phyloP scores from a whole-genome alignment of 2,797 vertebrate genomes.

The Pelochelys cantorii region DNA sequence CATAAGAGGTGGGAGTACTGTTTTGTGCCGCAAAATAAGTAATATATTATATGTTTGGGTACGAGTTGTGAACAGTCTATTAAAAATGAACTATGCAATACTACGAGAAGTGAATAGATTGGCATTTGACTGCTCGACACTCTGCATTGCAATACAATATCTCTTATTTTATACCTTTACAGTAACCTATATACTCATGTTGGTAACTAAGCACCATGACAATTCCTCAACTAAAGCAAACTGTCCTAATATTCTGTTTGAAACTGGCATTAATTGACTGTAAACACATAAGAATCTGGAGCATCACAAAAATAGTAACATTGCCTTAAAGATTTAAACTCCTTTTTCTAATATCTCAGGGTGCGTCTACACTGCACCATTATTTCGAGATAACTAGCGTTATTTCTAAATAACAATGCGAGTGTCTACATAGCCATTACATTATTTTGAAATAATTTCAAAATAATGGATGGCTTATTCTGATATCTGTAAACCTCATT shows the following conservation, averaged over 20 bases:
- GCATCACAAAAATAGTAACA: conserved; percentile 45
- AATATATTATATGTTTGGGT: conserved; percentile 29
- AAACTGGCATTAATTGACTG: conserved; percentile 53
- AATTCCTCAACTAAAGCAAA: conserved; percentile 70
- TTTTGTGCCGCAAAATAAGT: conserved; percentile 63
- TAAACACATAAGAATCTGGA: conserved; percentile 5
- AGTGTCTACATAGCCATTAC: too few relatives aligned
- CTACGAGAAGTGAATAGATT: conserved; percentile 67
- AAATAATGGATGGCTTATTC: too few relatives aligned
- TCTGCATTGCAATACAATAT: conserved; percentile 65
- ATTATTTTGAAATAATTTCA: too few relatives aligned
- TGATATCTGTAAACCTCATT: too few relatives aligned
- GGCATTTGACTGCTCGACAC: conserved; percentile 72
- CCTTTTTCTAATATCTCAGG: neutral
- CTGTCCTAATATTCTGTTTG: conserved; percentile 60
- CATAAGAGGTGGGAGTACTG: conserved; percentile 43
- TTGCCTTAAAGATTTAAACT: neutral
- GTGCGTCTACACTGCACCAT: too few relatives aligned
- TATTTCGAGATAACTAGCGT: too few relatives aligned
- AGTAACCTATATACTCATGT: conserved; percentile 63
- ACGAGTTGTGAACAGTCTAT: conserved; percentile 56
- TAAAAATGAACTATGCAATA: conserved; percentile 62
- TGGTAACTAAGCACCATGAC: conserved; percentile 68
- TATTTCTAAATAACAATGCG: too few relatives aligned
- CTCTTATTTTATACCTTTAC: conserved; percentile 71